phyloP scores from a whole-genome alignment of 2,888 invertebrate genomes.

The Pegoplata infirma region DNA sequence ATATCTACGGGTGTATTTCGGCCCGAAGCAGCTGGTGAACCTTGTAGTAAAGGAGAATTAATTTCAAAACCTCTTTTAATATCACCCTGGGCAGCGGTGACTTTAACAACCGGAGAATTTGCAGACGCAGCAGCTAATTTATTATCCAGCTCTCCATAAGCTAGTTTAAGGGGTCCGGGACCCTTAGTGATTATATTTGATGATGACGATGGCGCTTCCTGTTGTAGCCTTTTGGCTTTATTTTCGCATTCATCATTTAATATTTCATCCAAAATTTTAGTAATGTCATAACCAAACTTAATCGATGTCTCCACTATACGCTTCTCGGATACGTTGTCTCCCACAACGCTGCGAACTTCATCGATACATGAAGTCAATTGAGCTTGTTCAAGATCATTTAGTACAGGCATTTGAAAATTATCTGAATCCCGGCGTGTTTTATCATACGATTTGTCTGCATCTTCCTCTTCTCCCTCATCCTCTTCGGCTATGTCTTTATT shows the following conservation, averaged over 20 bases:
- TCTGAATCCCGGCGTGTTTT: conserved; percentile 76
- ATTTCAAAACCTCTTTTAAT: conserved; percentile 74
- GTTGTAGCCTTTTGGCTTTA: conserved; percentile 63
- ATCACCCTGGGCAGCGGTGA: conserved; percentile 69
- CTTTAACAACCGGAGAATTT: conserved; percentile 59
- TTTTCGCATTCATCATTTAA: conserved; percentile 79
- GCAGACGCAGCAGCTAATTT: no score
- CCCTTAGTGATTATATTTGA: conserved; percentile 20
- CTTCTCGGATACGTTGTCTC: conserved; percentile 86
- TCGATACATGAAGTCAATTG: conserved; percentile 91
- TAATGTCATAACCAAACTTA: conserved; percentile 85
- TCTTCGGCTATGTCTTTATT: conserved; percentile 87
- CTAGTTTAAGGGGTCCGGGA: conserved; percentile 38
- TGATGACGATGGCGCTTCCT: conserved; percentile 68
- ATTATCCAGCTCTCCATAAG: conserved; percentile 49
- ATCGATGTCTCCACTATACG: conserved; percentile 86
- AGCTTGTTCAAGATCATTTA: conserved; percentile 85
- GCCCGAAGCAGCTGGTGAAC: conserved; percentile 84
- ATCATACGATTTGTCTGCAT: conserved; percentile 79
- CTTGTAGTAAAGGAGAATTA: conserved; percentile 82
- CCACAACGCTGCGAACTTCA: conserved; percentile 88
- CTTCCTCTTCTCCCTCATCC: conserved; percentile 82
- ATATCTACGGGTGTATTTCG: conserved; percentile 79
- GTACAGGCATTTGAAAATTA: conserved; percentile 79
- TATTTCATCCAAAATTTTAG: conserved; percentile 86